Conservation (phyloP, 2,113 vertebrate species). For the Xenopus borealis region DNA sequence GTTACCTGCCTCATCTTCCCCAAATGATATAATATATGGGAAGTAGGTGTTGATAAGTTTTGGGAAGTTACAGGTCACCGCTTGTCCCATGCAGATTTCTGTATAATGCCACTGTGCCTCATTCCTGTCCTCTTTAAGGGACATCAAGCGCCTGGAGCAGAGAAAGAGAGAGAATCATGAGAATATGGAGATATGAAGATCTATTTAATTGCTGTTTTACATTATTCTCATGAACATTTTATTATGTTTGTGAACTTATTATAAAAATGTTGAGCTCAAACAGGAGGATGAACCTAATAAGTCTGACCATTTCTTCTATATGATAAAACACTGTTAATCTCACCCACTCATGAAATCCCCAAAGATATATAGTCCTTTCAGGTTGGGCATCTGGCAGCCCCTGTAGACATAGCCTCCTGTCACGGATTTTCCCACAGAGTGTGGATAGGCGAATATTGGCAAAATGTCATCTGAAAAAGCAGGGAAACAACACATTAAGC, state of each 20-base stretch:
- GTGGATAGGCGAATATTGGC: conserved; percentile 76
- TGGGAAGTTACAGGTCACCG: conserved; percentile 70
- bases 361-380: conserved; percentile 75
- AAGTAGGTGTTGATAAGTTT: conserved; percentile 75
- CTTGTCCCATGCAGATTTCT: conserved; percentile 74
- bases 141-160: conserved; percentile 70
- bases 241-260: no score
- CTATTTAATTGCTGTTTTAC: no score
- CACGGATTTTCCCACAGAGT: conserved; percentile 74
- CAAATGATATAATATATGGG: conserved; percentile 79
- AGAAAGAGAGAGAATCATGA: background rate
- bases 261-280: no score
- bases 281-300: no score
- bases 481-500: conserved; percentile 12
- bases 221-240: no score
- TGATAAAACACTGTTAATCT: background rate
- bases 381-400: conserved; percentile 78
- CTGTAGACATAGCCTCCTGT: conserved; percentile 78
- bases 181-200: no score
- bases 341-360: conserved; percentile 82
- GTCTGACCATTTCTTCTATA: no score
- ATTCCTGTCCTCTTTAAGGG: conserved; percentile 63
- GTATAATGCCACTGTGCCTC: conserved; percentile 69
- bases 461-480: conserved; percentile 66
- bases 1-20: conserved; percentile 78